A percentile compares a stretch with the other conserved stretches of the same genome.
Evolutionary conservation across 2,888 invertebrate species (phyloP).

Genomic region (Alcis repandata): DNA sequence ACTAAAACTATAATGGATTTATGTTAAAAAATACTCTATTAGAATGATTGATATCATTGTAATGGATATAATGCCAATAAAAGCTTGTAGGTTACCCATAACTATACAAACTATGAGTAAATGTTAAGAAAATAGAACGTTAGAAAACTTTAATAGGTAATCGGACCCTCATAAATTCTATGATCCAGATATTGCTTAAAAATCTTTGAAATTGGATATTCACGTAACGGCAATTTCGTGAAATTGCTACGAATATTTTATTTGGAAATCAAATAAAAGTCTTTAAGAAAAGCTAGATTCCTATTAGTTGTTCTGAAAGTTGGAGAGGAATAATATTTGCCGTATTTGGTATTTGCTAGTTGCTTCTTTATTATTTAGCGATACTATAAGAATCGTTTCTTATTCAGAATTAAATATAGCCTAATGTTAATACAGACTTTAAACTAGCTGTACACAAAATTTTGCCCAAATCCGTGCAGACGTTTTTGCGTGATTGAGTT

Average conservation of each 20-base stretch:
- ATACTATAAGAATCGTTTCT: no score
- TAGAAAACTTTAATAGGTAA: neutral
- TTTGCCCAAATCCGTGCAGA: no score
- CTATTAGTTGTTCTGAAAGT: neutral
- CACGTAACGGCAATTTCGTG: slow-evolving; percentile 2
- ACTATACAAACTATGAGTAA: neutral
- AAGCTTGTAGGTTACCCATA: neutral
- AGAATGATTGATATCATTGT: no score
- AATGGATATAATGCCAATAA: neutral
- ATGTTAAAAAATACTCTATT: no score
- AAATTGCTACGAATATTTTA: slow-evolving; percentile 1
- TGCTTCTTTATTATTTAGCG: no score
- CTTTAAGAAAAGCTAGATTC: neutral
- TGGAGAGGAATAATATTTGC: neutral
- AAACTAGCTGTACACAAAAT: no score
- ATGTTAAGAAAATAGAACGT: neutral
- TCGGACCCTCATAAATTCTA: neutral
- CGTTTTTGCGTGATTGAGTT: no score
- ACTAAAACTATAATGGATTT: no score
- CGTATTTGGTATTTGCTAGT: no score
- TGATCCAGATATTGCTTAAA: slow-evolving; percentile 1
- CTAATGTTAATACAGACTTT: no score
- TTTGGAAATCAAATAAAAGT: neutral
- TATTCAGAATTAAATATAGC: no score
- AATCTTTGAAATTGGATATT: neutral